A percentile compares a stretch with the other conserved stretches of the same genome.
These are phyloP conservation scores for Rotaria magnacalcarata DNA, from an alignment of 2,888 invertebrate species.

Conservation along the genomic window DNA sequence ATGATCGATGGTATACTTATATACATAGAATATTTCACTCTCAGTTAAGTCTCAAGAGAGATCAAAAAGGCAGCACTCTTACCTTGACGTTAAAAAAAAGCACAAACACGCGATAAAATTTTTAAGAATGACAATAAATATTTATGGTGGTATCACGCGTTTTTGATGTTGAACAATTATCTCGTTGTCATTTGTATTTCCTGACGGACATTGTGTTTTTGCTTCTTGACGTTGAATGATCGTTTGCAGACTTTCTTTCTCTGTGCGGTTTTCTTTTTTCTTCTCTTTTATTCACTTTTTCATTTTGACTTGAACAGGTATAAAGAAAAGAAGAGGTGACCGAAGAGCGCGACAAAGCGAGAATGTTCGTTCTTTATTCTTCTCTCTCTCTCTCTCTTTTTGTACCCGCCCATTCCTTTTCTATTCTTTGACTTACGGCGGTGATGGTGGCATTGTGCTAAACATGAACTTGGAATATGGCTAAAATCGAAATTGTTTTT, in stretches of 20 bases:
- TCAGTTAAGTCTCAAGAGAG: not conserved
- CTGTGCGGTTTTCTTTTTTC: not conserved
- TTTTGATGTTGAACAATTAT: not conserved
- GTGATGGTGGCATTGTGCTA: not conserved
- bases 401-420: constrained; percentile 2
- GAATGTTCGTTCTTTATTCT: not conserved
- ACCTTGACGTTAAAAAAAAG: not conserved
- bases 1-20: not conserved
- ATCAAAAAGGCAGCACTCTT: constrained; percentile 15
- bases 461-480: not conserved
- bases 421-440: not conserved
- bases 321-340: not conserved
- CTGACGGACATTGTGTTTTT: not conserved
- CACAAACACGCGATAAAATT: not conserved
- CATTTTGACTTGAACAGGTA: not conserved
- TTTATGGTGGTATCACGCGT: not conserved
- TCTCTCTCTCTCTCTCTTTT: not conserved
- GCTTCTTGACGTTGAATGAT: not conserved
- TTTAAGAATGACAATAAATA: not conserved
- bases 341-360: constrained; percentile 20
- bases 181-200: constrained; percentile 1
- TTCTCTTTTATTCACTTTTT: constrained; percentile 20
- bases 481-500: not conserved
- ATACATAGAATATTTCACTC: not conserved
- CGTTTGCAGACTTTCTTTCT: constrained; percentile 1